phyloP scores from a whole-genome alignment of 2,888 invertebrate species.

The Scaptomyza reducta region DNA sequence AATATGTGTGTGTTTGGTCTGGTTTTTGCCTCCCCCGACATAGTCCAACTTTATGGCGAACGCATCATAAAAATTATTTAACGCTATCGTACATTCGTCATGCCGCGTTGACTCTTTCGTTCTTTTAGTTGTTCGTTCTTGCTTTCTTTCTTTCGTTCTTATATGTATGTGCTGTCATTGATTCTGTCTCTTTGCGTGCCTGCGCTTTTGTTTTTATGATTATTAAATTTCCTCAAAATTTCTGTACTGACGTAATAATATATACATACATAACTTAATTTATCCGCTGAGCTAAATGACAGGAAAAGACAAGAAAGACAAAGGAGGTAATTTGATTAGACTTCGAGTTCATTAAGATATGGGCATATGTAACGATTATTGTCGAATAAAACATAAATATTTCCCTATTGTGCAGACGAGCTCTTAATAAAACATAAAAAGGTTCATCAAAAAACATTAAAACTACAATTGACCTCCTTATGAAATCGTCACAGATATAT shows the following conservation, averaged over 20 bases:
- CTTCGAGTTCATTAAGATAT: constrained; percentile 51
- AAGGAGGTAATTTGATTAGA: constrained; percentile 59
- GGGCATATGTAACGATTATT: constrained; percentile 34
- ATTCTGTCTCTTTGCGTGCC: constrained; percentile 44
- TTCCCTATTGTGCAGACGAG: background rate
- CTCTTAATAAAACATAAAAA: background rate
- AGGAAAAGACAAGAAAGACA: constrained; percentile 7
- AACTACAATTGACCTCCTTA: background rate
- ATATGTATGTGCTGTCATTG: constrained; percentile 18
- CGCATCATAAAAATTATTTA: constrained; percentile 77
- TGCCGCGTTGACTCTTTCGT: constrained; percentile 70
- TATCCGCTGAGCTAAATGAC: constrained; percentile 10
- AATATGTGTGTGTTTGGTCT: constrained; percentile 1
- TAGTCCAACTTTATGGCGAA: constrained; percentile 57
- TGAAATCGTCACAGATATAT: background rate
- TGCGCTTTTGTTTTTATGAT: constrained; percentile 69
- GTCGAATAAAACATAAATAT: background rate
- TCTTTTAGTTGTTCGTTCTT: constrained; percentile 17
- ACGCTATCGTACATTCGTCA: constrained; percentile 79
- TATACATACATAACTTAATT: constrained; percentile 3
- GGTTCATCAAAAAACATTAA: background rate
- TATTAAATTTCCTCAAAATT: constrained; percentile 72
- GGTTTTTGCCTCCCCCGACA: constrained; percentile 20
- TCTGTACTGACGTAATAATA: constrained; percentile 67
- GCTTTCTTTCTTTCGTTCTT: background rate